These are phyloP conservation scores for Crioceris asparagi DNA, from an alignment of 2,888 invertebrate species.

Conservation along the genomic window DNA sequence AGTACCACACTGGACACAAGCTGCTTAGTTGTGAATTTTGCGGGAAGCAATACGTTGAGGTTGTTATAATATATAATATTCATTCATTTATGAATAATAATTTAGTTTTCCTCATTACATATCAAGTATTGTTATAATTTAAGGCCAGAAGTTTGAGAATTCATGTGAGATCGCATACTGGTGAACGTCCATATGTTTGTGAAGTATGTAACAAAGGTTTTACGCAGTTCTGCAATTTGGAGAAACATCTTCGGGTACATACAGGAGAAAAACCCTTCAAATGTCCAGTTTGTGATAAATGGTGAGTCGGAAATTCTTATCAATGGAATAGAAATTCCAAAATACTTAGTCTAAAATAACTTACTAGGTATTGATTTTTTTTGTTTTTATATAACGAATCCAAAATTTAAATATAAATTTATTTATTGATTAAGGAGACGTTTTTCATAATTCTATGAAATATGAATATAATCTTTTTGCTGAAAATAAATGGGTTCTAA, in stretches of 20 bases:
- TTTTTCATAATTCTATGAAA: too few species aligned
- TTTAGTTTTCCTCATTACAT: background rate
- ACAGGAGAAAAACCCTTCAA: conserved; percentile 38
- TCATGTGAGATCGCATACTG: conserved; percentile 38
- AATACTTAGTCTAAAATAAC: too few species aligned
- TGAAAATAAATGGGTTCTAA: too few species aligned
- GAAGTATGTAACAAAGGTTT: conserved; percentile 36
- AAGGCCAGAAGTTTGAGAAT: conserved; percentile 37
- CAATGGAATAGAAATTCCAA: too few species aligned
- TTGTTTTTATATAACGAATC: too few species aligned
- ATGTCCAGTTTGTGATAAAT: conserved; percentile 38
- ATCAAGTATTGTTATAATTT: conserved; percentile 11
- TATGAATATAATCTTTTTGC: too few species aligned
- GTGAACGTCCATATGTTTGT: conserved; percentile 37
- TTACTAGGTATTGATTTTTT: too few species aligned
- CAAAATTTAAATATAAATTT: too few species aligned
- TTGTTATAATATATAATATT: conserved; percentile 16
- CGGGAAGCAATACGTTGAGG: conserved; percentile 41
- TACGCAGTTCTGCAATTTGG: conserved; percentile 37
- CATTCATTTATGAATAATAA: background rate
- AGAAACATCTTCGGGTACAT: conserved; percentile 38
- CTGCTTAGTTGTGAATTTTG: conserved; percentile 39
- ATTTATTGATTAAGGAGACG: too few species aligned
- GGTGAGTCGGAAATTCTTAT: conserved; percentile 21
- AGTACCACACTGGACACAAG: conserved; percentile 42